Evolutionary conservation across 1,140 invertebrate genomes (phyloP), one percentile per base, ranked within the genome.

Genomic region (Steinernema khuongi): DNA sequence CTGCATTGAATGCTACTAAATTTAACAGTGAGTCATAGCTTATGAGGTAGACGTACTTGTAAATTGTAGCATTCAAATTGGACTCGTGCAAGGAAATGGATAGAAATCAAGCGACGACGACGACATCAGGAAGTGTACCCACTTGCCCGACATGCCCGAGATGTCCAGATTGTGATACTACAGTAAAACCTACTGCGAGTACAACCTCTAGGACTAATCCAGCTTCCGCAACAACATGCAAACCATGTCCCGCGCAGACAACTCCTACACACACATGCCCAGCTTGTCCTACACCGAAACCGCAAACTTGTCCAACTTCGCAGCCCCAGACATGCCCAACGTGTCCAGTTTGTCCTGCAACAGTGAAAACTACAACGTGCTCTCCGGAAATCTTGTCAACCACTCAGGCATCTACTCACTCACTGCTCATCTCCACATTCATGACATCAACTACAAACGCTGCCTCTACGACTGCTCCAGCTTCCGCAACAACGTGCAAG

Each of bases 41-140:
- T 41, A 41, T 41, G 7, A 41, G 7, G 7, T 11, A 41, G n/a
- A 7, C 7, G 36, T 41, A 7, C n/a, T 41, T 41, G 36, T 41
- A 41, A 41, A 41, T 41, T 41, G 7, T 41, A 41, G 36, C 36
- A n/a, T 41, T n/a, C n/a, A 11, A 7, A 11, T 11, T 41, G 36
- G n/a, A 60, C 50, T 60, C n/a, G n/a, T n/a, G 50, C 19, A 11
- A 60, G 26, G 7, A 60, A 60, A 60, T 60, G 50, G 50, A 60
- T n/a, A n/a, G n/a, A 60, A n/a, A 22, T 22, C 50, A 14, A 4
- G 4, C 50, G 11, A 60, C 50, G 11, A 17, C 50, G 4, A 60
- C 50, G 50, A 60, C 50, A 22, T 22, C 50, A 4, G 19, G 14
- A 60, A 7, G 7, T 41, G n/a, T n/a, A n/a, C 36, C 36, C 36